Conservation (phyloP, 2,888 invertebrate genomes). For the Orthosia cruda region DNA sequence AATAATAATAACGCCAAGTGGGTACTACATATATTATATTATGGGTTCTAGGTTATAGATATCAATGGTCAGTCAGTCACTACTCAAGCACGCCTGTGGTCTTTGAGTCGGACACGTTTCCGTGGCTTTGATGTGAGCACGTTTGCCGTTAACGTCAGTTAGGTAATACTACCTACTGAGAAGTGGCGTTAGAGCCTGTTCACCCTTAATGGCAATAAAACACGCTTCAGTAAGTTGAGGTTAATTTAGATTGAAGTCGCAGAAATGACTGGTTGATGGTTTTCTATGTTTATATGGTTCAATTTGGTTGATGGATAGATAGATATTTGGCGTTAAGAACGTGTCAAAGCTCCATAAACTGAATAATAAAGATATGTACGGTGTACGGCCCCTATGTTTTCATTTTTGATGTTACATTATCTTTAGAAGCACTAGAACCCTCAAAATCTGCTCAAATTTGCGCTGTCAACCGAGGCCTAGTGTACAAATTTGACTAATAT, state of each 20-base stretch:
- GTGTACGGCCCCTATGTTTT: no score
- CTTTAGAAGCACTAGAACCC: no score
- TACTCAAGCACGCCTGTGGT: slow-evolving; percentile 31
- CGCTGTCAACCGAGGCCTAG: no score
- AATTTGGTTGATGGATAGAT: no score
- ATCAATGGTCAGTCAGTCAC: slow-evolving; percentile 7
- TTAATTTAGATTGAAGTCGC: neutral
- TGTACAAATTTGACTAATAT: no score
- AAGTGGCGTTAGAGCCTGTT: neutral
- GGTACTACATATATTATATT: neutral
- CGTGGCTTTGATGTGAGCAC: slow-evolving; percentile 48
- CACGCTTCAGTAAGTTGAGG: neutral
- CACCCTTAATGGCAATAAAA: neutral
- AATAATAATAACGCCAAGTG: neutral
- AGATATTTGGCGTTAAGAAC: no score
- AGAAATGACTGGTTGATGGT: neutral
- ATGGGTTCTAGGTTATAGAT: neutral
- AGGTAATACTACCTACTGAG: neutral
- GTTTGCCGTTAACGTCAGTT: slow-evolving; percentile 16
- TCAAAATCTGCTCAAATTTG: no score
- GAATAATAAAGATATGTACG: no score
- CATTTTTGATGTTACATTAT: no score
- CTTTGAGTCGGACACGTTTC: slow-evolving; percentile 21
- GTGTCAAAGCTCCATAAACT: no score
- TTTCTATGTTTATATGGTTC: no score